Conservation (phyloP, 2,888 invertebrate species). For the Microchrysa polita region DNA sequence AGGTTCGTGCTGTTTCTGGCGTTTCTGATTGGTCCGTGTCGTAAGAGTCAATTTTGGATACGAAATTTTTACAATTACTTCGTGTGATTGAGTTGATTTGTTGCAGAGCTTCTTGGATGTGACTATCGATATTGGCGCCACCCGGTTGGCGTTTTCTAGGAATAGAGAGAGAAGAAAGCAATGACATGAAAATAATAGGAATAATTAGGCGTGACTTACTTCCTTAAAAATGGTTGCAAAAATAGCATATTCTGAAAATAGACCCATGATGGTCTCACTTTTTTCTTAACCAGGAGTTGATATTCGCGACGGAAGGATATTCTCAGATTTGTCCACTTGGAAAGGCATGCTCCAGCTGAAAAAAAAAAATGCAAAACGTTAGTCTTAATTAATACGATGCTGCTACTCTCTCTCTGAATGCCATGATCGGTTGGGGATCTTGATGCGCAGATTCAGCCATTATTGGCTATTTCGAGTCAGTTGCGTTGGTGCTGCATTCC, state of each 20-base stretch:
- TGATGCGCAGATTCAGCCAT: too few species aligned
- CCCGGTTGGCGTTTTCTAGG: conserved; percentile 58
- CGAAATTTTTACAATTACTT: conserved; percentile 46
- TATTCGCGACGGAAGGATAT: conserved; percentile 63
- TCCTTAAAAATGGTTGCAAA: conserved; percentile 60
- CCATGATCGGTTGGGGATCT: too few species aligned
- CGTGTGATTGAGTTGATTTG: conserved; percentile 58
- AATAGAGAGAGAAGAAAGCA: not conserved
- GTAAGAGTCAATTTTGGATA: too few species aligned
- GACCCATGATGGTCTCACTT: conserved; percentile 61
- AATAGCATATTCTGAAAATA: conserved; percentile 63
- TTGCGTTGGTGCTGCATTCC: too few species aligned
- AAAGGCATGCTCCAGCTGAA: conserved; percentile 59
- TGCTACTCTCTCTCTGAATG: too few species aligned
- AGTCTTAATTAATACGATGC: too few species aligned
- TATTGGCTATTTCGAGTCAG: too few species aligned
- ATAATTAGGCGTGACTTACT: conserved; percentile 52
- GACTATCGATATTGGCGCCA: conserved; percentile 56
- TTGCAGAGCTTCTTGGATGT: conserved; percentile 61
- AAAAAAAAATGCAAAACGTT: not conserved
- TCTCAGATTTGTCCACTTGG: conserved; percentile 62
- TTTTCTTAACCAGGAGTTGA: conserved; percentile 60
- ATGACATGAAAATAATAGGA: not conserved
- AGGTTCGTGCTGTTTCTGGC: not conserved
- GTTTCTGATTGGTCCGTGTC: not conserved